Percentiles rank a stretch among this genome's conserved stretches.
Conservation (phyloP, 2,888 invertebrate genomes). For the Anticlea derivata region DNA sequence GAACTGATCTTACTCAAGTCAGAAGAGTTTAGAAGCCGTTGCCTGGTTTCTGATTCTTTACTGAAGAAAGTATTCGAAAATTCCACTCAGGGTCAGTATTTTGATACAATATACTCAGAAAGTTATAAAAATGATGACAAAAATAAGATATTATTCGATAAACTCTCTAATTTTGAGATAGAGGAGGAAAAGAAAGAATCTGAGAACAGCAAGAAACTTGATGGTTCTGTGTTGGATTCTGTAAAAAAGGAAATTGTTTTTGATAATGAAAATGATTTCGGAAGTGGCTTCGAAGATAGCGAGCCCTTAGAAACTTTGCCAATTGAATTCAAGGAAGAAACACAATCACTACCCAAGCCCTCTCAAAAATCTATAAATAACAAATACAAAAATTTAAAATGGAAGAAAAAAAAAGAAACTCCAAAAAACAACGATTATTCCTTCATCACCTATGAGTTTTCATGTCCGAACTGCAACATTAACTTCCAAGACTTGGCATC, state of each 20-base stretch:
- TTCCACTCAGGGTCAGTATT: conserved; percentile 25
- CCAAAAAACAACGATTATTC: not conserved
- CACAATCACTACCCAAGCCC: conserved; percentile 10
- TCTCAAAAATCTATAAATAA: conserved; percentile 38
- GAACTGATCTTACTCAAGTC: conserved; percentile 55
- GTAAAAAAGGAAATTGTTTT: conserved; percentile 26
- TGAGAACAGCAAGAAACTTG: not conserved
- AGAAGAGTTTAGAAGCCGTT: conserved; percentile 65
- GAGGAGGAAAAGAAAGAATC: conserved; percentile 15
- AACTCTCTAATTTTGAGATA: conserved; percentile 11
- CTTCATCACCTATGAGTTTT: not conserved
- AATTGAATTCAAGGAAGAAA: conserved; percentile 26
- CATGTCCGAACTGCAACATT: conserved; percentile 9
- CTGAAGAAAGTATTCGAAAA: conserved; percentile 49
- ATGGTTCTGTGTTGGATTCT: not conserved
- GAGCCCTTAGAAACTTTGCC: conserved; percentile 22
- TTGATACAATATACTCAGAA: conserved; percentile 8
- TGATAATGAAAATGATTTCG: conserved; percentile 24
- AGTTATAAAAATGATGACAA: conserved; percentile 20
- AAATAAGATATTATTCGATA: conserved; percentile 19
- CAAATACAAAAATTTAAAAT: too few relatives aligned
- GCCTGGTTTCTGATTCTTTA: conserved; percentile 57
- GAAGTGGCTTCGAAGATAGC: conserved; percentile 36
- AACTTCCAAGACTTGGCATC: not conserved
- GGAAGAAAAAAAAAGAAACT: conserved; percentile 9